phyloP scores from a whole-genome alignment of 2,113 vertebrate genomes.

The Scatophagus argus region DNA sequence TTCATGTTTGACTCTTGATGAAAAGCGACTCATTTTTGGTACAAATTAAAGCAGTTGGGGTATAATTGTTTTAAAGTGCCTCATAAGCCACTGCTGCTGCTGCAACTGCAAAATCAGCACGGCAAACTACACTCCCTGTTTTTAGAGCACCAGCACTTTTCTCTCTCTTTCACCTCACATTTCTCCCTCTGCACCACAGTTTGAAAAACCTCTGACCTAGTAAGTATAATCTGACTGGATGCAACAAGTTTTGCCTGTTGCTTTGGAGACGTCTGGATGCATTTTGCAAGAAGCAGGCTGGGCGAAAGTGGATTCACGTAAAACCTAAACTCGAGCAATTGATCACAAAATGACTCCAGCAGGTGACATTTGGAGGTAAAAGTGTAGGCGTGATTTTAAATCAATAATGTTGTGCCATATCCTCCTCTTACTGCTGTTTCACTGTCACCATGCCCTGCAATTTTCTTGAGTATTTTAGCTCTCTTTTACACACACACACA shows the following conservation, averaged over 20 bases:
- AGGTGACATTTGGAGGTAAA: slow-evolving; percentile 12
- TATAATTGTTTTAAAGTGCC: background rate
- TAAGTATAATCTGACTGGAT: background rate
- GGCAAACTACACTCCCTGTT: too few relatives aligned
- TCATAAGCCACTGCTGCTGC: background rate
- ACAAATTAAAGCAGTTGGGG: too few relatives aligned
- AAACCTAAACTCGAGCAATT: background rate
- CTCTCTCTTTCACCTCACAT: background rate
- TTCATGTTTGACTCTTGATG: too few relatives aligned
- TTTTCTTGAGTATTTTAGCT: slow-evolving; percentile 37
- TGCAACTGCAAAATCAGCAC: background rate
- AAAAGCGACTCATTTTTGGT: too few relatives aligned
- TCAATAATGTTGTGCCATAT: slow-evolving; percentile 3
- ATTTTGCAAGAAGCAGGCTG: background rate
- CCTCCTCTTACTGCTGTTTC: slow-evolving; percentile 2
- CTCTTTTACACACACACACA: slow-evolving; percentile 7
- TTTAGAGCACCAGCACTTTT: background rate
- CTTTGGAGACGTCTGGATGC: background rate
- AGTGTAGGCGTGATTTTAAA: slow-evolving; percentile 10
- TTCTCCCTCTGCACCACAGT: background rate
- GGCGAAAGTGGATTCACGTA: background rate
- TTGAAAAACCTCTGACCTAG: background rate
- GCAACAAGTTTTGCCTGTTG: background rate
- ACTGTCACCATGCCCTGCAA: slow-evolving; percentile 17
- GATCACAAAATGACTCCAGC: background rate